phyloP scores from a whole-genome alignment of 2,113 vertebrate species.

The Gymnobelideus leadbeateri region DNA sequence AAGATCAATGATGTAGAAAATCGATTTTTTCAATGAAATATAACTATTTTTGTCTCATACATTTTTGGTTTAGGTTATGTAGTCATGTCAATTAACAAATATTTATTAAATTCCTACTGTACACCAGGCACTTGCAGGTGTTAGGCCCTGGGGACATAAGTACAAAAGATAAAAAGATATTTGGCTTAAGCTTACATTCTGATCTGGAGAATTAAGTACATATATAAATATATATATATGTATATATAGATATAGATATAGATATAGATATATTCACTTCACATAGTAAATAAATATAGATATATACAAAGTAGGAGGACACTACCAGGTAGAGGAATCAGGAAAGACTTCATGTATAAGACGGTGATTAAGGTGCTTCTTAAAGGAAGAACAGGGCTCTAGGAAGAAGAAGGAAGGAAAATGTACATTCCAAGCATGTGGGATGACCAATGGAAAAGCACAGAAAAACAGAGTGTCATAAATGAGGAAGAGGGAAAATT shows the following conservation, averaged over 20 bases:
- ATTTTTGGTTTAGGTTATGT: not conserved
- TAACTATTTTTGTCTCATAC: slow-evolving; percentile 22
- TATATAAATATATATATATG: not conserved
- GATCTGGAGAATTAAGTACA: not conserved
- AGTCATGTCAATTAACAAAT: not conserved
- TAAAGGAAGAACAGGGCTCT: not conserved
- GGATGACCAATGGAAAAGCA: not conserved
- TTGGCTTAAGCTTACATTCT: not conserved
- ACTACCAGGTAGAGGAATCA: not conserved
- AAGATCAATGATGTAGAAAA: slow-evolving; percentile 42
- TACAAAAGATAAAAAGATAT: not conserved
- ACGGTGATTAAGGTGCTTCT: not conserved
- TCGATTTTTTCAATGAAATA: slow-evolving; percentile 14
- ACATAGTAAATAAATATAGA: not conserved
- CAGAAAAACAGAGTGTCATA: not conserved
- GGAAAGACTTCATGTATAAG: not conserved
- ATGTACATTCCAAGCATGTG: not conserved
- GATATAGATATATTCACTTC: not conserved
- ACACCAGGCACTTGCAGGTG: not conserved
- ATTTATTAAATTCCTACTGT: not conserved
- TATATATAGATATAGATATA: too few relatives aligned
- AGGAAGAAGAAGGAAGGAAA: not conserved
- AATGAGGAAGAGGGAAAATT: not conserved
- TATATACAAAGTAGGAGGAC: not conserved
- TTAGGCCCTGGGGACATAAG: not conserved